phyloP scores from a whole-genome alignment of 2,113 vertebrate genomes.

The Pitta sordida region DNA sequence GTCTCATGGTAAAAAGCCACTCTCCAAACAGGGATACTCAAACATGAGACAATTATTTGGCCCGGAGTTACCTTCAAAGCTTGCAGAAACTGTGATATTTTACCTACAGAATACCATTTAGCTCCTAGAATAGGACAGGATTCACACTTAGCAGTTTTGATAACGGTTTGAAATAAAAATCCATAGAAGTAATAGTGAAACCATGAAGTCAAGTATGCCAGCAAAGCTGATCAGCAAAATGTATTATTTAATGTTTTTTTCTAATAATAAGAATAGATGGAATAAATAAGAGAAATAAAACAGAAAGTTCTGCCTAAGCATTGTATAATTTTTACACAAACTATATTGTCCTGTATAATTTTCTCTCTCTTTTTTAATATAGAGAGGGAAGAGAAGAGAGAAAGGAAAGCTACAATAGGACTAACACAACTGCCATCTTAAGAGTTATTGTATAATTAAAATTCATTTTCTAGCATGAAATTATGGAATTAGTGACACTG shows the following conservation, averaged over 20 bases:
- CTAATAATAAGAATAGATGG: background rate
- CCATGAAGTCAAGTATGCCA: background rate
- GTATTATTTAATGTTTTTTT: background rate
- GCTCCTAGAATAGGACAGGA: background rate
- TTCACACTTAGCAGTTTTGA: background rate
- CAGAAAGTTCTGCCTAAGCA: background rate
- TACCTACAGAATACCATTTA: background rate
- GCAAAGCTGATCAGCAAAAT: background rate
- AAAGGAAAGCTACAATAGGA: background rate
- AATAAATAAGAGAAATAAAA: background rate
- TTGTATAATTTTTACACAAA: background rate
- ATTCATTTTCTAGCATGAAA: background rate
- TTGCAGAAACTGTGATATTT: background rate
- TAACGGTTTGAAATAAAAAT: background rate
- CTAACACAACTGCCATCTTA: background rate
- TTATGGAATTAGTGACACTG: background rate
- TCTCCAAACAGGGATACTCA: too few species aligned
- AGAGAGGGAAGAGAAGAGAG: background rate
- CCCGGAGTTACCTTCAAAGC: background rate
- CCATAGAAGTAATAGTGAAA: background rate
- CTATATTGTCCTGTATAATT: background rate
- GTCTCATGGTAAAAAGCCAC: too few species aligned
- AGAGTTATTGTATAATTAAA: background rate
- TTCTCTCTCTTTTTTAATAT: background rate
- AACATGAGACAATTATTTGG: background rate